phyloP scores from a whole-genome alignment of 2,888 invertebrate genomes.

The Leptodirus hochenwartii region DNA sequence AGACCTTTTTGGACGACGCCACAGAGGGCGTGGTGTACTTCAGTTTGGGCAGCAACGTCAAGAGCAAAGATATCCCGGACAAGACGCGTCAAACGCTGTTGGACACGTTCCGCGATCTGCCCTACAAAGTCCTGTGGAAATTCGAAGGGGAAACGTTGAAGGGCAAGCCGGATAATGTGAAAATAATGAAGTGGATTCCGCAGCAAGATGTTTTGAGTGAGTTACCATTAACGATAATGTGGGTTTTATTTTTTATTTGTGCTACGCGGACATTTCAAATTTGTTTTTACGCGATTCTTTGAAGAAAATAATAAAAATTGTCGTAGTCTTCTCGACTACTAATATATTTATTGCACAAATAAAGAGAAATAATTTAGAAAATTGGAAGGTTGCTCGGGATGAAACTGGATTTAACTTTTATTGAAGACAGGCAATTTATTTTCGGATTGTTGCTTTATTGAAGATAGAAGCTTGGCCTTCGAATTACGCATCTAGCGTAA shows the following conservation, averaged over 20 bases:
- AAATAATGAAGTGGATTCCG: constrained; percentile 25
- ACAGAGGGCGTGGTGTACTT: constrained; percentile 25
- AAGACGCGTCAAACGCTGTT: constrained; percentile 19
- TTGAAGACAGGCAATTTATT: no score
- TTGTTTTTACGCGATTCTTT: no score
- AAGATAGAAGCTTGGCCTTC: no score
- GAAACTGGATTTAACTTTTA: no score
- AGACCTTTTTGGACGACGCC: constrained; percentile 21
- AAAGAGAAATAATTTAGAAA: no score
- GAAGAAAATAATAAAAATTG: no score
- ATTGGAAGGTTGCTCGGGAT: no score
- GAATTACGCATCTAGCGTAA: no score
- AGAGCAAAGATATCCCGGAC: constrained; percentile 19
- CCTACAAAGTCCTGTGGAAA: constrained; percentile 28
- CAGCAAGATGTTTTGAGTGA: constrained; percentile 25
- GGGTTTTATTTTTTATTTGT: constrained; percentile 4
- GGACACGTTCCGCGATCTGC: constrained; percentile 23
- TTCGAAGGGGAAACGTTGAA: constrained; percentile 22
- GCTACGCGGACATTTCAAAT: not conserved
- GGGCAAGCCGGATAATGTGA: constrained; percentile 23
- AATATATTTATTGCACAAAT: no score
- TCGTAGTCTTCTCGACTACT: no score
- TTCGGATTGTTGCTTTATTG: no score
- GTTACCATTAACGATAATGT: no score
- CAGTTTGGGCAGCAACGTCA: constrained; percentile 27